Percentiles rank a stretch among this genome's conserved stretches.
These are phyloP conservation scores for Albula glossodonta DNA, from an alignment of 2,113 vertebrate genomes.

Conservation along the genomic window DNA sequence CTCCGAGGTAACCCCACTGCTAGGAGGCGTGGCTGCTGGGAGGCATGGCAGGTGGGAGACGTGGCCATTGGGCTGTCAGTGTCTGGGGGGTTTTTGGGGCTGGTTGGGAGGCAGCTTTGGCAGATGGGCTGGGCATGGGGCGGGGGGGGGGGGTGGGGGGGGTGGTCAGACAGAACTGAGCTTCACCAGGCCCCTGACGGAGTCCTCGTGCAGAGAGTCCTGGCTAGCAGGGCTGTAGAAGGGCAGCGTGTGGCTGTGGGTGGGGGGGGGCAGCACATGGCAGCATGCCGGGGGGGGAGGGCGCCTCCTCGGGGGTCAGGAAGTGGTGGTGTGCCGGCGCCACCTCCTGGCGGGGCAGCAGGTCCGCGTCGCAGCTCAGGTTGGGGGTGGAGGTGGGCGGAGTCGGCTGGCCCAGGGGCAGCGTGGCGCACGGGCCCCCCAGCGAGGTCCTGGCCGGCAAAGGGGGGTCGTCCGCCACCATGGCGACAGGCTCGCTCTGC, in stretches of 20 bases:
- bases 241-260: slow-evolving; percentile 83
- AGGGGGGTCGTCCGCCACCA: slow-evolving; percentile 75
- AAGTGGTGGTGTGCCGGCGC: slow-evolving; percentile 80
- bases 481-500: slow-evolving; percentile 86
- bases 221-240: slow-evolving; percentile 90
- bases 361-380: slow-evolving; percentile 83
- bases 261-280: slow-evolving; percentile 79
- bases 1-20: slow-evolving; percentile 20
- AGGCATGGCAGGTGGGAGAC: too few species aligned
- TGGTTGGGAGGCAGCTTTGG: slow-evolving; percentile 18
- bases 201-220: slow-evolving; percentile 95
- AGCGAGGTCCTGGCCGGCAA: slow-evolving; percentile 77
- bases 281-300: slow-evolving; percentile 86
- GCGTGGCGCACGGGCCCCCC: slow-evolving; percentile 79
- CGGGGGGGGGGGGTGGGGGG: neutral
- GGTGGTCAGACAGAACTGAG: slow-evolving; percentile 91
- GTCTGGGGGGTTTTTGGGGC: neutral
- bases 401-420: slow-evolving; percentile 88
- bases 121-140: slow-evolving; percentile 32
- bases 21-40: slow-evolving; percentile 16
- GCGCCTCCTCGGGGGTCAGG: slow-evolving; percentile 89
- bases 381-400: slow-evolving; percentile 92
- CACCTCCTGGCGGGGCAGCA: slow-evolving; percentile 71
- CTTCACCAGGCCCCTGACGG: slow-evolving; percentile 92
- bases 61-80: too few species aligned